Base-by-base conservation (phyloP, 1,140 invertebrate species). In the Drosophila simulans region DNA sequence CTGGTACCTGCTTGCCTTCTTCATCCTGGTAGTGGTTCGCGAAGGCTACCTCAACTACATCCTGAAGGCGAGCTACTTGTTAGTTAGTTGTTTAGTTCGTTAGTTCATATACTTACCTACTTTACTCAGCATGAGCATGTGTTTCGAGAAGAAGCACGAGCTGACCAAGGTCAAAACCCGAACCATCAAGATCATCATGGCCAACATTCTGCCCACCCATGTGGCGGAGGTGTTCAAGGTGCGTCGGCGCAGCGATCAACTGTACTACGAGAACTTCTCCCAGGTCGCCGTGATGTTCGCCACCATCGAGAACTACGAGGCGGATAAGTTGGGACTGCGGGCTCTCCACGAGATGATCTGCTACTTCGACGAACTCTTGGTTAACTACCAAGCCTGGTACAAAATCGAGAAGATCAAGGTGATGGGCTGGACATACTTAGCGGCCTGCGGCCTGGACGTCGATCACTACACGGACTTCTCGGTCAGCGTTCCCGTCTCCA, bases 341-440 rank as follows among this genome's bases (percentile, higher is more conserved):
- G 94, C 97, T 13, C 93, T 98, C 17, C 97, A 98, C 91, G 95
- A 97, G 82, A 96, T 98, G 12, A 97, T 98, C 58, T 96, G 95
- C 12, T 96, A 96, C 89, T 98, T 98, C 93, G 98, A 97, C 88
- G 94, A 95, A 35, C 39, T 82, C 0, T 11, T 81, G 17, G 15
- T 43, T 17, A 34, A 57, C 7, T 83, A 35, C 73, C 53, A 68
- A 46, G 37, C 54, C 27, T 75, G 66, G n/a, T 81, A 39, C 34
- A 91, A 93, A 71, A 94, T 97, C 1, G 97, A 97, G 82, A 98
- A 97, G 93, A 98, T 98, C 12, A 99, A 98, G 93, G 95, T 98
- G 39, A 97, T 97, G 43, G 95, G 97, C 35, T 97, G 96, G 93
- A 98, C 97, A 0, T 98, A 98, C 80, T 98, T 98, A 97, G 97